Conservation (phyloP, 2,888 invertebrate species). For the Drosophila seclusa region DNA sequence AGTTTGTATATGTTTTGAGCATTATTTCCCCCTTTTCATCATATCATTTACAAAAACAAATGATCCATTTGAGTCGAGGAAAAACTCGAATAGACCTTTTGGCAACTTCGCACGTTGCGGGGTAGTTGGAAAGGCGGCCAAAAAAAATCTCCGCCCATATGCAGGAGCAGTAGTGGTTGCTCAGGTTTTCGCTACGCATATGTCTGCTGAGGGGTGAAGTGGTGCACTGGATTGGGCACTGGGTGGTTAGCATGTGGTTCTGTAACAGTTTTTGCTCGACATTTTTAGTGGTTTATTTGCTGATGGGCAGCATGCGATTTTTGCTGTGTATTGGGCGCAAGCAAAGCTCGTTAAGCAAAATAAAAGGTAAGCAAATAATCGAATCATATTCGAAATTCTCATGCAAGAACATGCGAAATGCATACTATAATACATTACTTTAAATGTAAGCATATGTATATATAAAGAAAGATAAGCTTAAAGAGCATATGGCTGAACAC, state of each 20-base stretch:
- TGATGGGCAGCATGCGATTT: constrained; percentile 27
- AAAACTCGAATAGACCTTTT: background rate
- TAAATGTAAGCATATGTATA: constrained; percentile 11
- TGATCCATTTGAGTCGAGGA: background rate
- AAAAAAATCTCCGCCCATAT: constrained; percentile 26
- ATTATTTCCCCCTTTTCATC: background rate
- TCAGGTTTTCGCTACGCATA: constrained; percentile 19
- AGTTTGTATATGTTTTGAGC: background rate
- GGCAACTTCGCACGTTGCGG: background rate
- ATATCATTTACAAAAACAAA: background rate
- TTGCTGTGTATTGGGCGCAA: constrained; percentile 7
- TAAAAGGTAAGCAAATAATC: constrained; percentile 66
- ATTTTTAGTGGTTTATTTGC: constrained; percentile 31
- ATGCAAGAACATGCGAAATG: constrained; percentile 15
- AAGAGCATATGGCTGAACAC: constrained; percentile 12
- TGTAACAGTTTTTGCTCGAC: constrained; percentile 34
- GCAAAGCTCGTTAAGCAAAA: constrained; percentile 65
- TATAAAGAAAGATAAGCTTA: constrained; percentile 11
- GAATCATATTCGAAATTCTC: constrained; percentile 40
- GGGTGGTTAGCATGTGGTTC: constrained; percentile 40
- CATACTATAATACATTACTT: constrained; percentile 19
- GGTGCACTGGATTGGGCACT: constrained; percentile 23
- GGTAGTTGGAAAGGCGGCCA: constrained; percentile 18
- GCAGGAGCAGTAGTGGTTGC: constrained; percentile 17
- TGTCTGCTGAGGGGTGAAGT: constrained; percentile 11